Conservation (phyloP, 2,113 vertebrate genomes). For the Forbesichthys papilliferus region DNA sequence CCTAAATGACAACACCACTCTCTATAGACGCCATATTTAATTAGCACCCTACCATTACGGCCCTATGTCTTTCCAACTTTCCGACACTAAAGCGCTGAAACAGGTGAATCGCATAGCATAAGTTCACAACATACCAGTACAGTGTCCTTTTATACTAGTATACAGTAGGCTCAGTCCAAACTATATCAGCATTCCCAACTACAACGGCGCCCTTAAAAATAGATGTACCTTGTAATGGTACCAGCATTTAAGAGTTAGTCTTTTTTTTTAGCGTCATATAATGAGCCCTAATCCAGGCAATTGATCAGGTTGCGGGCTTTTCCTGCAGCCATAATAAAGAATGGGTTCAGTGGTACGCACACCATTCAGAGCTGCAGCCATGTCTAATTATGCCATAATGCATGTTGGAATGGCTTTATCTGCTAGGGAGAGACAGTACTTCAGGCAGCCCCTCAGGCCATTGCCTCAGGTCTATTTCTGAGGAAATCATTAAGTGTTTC, state of each 20-base stretch:
- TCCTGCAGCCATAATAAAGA: slow-evolving; percentile 43
- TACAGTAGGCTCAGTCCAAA: slow-evolving; percentile 32
- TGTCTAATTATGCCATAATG: slow-evolving; percentile 69
- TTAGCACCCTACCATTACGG: slow-evolving; percentile 59
- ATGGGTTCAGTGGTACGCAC: slow-evolving; percentile 42
- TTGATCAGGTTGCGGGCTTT: slow-evolving; percentile 46
- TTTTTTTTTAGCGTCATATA: slow-evolving; percentile 56
- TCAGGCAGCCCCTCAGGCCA: slow-evolving; percentile 63
- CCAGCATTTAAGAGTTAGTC: slow-evolving; percentile 38
- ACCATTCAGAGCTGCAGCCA: slow-evolving; percentile 54
- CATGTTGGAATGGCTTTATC: slow-evolving; percentile 58
- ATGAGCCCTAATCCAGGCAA: slow-evolving; percentile 45
- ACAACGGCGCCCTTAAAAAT: slow-evolving; percentile 55
- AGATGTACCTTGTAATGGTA: slow-evolving; percentile 57
- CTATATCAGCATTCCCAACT: slow-evolving; percentile 39
- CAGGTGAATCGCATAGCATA: slow-evolving; percentile 42
- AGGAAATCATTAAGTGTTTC: slow-evolving; percentile 61
- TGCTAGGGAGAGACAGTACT: slow-evolving; percentile 50
- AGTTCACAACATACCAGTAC: slow-evolving; percentile 40
- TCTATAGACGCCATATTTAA: slow-evolving; percentile 52
- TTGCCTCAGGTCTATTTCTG: slow-evolving; percentile 61
- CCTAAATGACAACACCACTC: not conserved
- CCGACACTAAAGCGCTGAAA: slow-evolving; percentile 62
- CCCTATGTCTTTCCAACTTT: slow-evolving; percentile 17
- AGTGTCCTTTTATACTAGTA: slow-evolving; percentile 18